These are phyloP conservation scores for Ischnura elegans DNA, from an alignment of 2,888 invertebrate species.

Conservation along the genomic window DNA sequence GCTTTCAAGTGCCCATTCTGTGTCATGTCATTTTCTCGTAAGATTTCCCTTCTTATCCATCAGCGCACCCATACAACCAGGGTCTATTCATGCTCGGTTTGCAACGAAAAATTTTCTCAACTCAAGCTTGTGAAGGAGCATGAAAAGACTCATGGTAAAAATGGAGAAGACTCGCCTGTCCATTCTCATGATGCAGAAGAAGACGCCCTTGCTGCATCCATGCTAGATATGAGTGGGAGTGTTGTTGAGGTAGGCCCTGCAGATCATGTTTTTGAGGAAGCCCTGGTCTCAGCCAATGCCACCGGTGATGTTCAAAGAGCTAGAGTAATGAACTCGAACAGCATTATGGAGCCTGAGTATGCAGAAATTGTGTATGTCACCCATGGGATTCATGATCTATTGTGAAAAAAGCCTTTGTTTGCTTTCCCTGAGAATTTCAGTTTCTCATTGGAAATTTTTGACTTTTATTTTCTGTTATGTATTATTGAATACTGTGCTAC, in stretches of 20 bases:
- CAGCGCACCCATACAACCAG: not conserved
- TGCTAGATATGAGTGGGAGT: not conserved
- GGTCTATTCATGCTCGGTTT: not conserved
- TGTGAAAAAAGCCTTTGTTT: not conserved
- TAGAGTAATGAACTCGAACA: not conserved
- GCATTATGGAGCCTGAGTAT: not conserved
- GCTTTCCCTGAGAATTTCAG: not conserved
- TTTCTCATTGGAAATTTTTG: not conserved
- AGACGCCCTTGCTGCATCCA: not conserved
- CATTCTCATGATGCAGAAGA: not conserved
- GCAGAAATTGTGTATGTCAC: not conserved
- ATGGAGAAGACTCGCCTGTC: not conserved
- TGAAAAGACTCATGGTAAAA: not conserved
- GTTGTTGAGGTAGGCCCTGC: not conserved
- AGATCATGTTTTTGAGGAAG: not conserved
- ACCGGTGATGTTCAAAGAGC: not conserved
- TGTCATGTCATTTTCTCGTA: constrained; percentile 7
- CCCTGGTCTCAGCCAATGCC: not conserved
- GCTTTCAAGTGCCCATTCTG: not conserved
- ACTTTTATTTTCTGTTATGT: too few species aligned
- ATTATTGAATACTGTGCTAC: too few species aligned
- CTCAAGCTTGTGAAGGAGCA: not conserved
- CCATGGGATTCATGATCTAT: not conserved
- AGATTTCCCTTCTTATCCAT: not conserved
- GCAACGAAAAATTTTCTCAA: not conserved